Evolutionary conservation across 2,888 invertebrate genomes (phyloP).

Genomic region (Tupiocoris notatus): DNA sequence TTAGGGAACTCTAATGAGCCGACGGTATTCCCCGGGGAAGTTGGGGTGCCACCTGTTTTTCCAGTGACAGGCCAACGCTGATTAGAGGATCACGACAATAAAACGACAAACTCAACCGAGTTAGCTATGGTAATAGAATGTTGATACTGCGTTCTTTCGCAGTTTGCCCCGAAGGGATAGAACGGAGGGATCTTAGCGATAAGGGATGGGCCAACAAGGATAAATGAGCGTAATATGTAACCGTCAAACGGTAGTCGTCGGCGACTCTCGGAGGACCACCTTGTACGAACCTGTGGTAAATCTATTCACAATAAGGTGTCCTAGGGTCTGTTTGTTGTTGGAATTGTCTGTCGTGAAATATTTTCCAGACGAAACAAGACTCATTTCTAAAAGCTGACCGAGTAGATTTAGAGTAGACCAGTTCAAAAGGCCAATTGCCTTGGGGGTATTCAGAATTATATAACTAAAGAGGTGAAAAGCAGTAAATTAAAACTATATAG

Average conservation of each 20-base stretch:
- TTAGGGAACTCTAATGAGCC: conserved; percentile 20
- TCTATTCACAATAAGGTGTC: neutral
- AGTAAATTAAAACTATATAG: too few relatives aligned
- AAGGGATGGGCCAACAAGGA: conserved; percentile 33
- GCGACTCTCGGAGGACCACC: conserved; percentile 11
- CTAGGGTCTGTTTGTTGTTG: neutral
- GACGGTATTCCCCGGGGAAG: neutral
- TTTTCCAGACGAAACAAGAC: neutral
- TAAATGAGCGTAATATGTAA: conserved; percentile 35
- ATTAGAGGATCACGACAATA: neutral
- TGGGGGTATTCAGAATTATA: too few relatives aligned
- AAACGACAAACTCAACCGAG: neutral
- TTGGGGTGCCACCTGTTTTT: neutral
- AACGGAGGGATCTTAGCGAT: conserved; percentile 10
- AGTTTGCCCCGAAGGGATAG: conserved; percentile 19
- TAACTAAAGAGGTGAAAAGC: too few relatives aligned
- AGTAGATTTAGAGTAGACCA: too few relatives aligned
- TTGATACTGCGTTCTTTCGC: conserved; percentile 17
- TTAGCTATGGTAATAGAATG: conserved; percentile 31
- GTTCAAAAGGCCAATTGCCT: too few relatives aligned
- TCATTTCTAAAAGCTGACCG: neutral
- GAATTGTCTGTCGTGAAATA: neutral
- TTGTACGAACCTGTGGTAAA: conserved; percentile 4
- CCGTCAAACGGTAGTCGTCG: conserved; percentile 19
- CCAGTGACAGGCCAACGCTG: neutral